Conservation (phyloP, 2,113 vertebrate species). For the Gymnorhina tibicen region DNA sequence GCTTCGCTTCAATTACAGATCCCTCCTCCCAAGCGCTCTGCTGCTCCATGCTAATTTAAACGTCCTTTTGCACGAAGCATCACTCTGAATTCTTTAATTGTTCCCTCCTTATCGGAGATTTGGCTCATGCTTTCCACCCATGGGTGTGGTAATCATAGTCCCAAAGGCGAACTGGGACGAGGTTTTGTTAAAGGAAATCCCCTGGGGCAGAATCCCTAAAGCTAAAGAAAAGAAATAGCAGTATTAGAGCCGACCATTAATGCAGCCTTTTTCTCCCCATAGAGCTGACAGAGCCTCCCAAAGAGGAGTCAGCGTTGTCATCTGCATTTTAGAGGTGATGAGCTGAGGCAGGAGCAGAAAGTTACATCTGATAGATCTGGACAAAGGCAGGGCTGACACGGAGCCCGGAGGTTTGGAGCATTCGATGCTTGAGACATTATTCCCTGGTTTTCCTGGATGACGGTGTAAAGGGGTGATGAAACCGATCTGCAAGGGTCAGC, state of each 20-base stretch:
- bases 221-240: not conserved
- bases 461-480: not conserved
- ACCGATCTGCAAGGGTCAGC: not conserved
- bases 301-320: not conserved
- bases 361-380: not conserved
- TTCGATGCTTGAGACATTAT: not conserved
- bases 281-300: not conserved
- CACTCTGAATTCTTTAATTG: slow-evolving; percentile 41
- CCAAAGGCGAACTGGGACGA: not conserved
- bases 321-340: not conserved
- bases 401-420: not conserved
- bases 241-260: not conserved
- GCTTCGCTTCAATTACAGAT: slow-evolving; percentile 48
- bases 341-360: not conserved
- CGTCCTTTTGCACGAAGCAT: slow-evolving; percentile 17
- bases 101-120: slow-evolving; percentile 29
- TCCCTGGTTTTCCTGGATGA: not conserved
- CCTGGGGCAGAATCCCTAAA: not conserved
- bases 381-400: not conserved
- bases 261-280: not conserved
- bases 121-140: slow-evolving; percentile 8
- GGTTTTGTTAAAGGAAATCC: slow-evolving; percentile 9
- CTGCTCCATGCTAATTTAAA: slow-evolving; percentile 18
- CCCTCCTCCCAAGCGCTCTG: not conserved
- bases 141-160: slow-evolving; percentile 20